Conservation (phyloP, 2,888 invertebrate species). For the Tipula confusa region DNA sequence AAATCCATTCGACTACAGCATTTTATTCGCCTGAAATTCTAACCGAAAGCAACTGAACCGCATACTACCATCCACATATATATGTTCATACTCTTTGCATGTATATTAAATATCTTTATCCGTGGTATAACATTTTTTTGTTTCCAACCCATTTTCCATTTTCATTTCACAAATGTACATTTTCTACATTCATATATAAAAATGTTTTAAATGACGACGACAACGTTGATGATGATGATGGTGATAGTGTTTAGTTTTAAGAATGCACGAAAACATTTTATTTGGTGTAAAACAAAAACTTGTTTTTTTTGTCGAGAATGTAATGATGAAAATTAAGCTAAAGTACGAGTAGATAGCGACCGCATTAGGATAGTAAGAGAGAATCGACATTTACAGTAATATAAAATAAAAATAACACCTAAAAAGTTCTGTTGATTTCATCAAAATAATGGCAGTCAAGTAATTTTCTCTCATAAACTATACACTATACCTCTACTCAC, state of each 20-base stretch:
- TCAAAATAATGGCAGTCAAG: conserved; percentile 12
- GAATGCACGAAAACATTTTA: conserved; percentile 20
- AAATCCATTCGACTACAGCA: neutral
- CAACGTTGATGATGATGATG: neutral
- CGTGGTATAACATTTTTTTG: neutral
- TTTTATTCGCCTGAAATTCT: neutral
- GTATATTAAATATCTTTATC: neutral
- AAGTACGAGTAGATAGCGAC: neutral
- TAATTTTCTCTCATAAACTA: neutral
- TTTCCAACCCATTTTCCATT: conserved; percentile 25
- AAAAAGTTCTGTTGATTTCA: conserved; percentile 14
- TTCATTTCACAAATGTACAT: conserved; percentile 3
- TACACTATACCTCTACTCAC: neutral
- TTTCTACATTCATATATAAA: neutral
- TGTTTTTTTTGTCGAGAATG: neutral
- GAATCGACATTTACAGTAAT: neutral
- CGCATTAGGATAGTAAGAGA: neutral
- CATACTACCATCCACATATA: neutral
- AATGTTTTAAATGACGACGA: neutral
- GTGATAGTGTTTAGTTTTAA: neutral
- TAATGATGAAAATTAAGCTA: neutral
- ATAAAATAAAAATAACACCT: neutral
- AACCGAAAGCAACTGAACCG: neutral
- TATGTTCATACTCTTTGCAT: neutral
- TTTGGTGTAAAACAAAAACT: neutral